Evolutionary conservation across 2,797 vertebrate species (phyloP).

Genomic region (Gallinago stenura): DNA sequence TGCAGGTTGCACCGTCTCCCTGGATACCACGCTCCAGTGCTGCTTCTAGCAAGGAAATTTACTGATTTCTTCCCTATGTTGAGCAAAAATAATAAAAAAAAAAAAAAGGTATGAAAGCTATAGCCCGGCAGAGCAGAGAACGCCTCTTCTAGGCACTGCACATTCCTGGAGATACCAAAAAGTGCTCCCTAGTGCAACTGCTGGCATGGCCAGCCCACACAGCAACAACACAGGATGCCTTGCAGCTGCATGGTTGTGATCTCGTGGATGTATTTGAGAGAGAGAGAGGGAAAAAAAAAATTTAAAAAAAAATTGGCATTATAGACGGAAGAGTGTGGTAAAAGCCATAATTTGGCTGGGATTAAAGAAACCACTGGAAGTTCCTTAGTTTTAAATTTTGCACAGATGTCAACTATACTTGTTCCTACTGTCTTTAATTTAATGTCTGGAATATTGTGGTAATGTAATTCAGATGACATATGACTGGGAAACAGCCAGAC

Average conservation of each 20-base stretch:
- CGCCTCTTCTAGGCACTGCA: neutral
- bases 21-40: neutral
- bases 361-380: slow-evolving; percentile 76
- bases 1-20: neutral
- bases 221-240: neutral
- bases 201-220: slow-evolving; percentile 7
- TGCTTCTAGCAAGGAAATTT: neutral
- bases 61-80: neutral
- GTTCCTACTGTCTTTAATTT: slow-evolving; percentile 73
- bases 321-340: slow-evolving; percentile 68
- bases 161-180: neutral
- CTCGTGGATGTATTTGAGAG: neutral
- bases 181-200: rapidly evolving
- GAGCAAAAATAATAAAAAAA: neutral
- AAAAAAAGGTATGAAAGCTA: neutral
- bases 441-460: slow-evolving; percentile 64
- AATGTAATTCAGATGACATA: slow-evolving; percentile 68
- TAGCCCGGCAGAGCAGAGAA: neutral
- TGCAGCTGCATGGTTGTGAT: slow-evolving; percentile 32
- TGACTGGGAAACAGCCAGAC: slow-evolving; percentile 68
- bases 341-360: slow-evolving; percentile 67
- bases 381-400: slow-evolving; percentile 72
- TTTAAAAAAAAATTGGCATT: neutral
- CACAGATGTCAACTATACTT: slow-evolving; percentile 72
- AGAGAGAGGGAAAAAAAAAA: neutral